Evolutionary conservation across 2,797 vertebrate genomes (phyloP).

Genomic region (Nothura maculosa): DNA sequence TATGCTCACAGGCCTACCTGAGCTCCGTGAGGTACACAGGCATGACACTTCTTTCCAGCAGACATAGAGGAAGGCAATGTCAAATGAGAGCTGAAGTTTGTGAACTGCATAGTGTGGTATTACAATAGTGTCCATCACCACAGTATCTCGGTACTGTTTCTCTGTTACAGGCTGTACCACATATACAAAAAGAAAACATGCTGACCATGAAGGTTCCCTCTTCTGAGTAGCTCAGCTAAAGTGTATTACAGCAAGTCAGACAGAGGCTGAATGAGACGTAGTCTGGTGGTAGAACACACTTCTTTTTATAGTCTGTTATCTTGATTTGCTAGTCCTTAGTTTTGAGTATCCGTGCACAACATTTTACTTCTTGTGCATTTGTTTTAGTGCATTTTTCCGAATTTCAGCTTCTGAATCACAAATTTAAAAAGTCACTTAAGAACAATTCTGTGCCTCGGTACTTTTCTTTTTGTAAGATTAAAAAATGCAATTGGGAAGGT

Average conservation of each 20-base stretch:
- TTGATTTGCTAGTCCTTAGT: neutral
- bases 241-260: neutral
- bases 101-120: neutral
- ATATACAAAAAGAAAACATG: neutral
- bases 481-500: neutral
- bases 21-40: accelerated
- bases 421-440: neutral
- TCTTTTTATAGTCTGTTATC: accelerated
- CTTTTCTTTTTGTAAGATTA: neutral
- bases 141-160: neutral
- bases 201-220: neutral
- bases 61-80: neutral
- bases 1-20: neutral
- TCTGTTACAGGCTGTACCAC: neutral
- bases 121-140: neutral
- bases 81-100: neutral
- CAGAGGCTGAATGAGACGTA: neutral
- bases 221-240: neutral
- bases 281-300: accelerated
- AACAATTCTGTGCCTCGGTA: accelerated
- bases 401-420: neutral
- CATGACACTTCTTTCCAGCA: neutral
- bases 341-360: neutral
- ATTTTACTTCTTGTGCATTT: neutral
- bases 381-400: neutral